Evolutionary conservation across 2,888 invertebrate genomes (phyloP).

Genomic region (Meiosimyza decipiens): DNA sequence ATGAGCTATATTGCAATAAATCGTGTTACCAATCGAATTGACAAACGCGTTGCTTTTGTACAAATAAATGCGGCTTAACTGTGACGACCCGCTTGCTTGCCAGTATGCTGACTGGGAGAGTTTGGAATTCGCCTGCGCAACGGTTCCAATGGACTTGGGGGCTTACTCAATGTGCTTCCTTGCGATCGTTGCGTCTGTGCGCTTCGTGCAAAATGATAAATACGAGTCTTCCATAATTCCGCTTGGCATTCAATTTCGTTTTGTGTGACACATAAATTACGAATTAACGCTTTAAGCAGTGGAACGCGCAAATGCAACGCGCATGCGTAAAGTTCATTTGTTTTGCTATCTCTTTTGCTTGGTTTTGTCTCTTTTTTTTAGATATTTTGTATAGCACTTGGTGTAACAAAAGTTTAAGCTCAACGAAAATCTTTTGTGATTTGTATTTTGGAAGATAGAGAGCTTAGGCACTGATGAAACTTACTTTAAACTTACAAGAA

Average conservation of each 20-base stretch:
- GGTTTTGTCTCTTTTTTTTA: constrained; percentile 7
- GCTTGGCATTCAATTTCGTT: constrained; percentile 66
- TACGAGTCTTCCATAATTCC: constrained; percentile 64
- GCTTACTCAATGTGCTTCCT: background rate
- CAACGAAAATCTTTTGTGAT: constrained; percentile 39
- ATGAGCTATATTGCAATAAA: constrained; percentile 56
- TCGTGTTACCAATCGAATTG: constrained; percentile 55
- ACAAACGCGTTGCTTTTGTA: constrained; percentile 53
- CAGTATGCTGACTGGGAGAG: background rate
- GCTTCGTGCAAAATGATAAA: constrained; percentile 62
- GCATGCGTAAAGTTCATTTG: background rate
- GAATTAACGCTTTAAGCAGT: constrained; percentile 67
- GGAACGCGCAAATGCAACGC: constrained; percentile 38
- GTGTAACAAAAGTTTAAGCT: constrained; percentile 43
- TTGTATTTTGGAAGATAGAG: constrained; percentile 44
- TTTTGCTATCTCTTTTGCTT: background rate
- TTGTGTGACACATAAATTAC: constrained; percentile 67
- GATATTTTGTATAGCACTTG: constrained; percentile 45
- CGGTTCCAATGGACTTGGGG: background rate
- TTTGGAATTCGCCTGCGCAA: background rate
- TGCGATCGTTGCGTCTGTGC: constrained; percentile 9
- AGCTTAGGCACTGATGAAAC: too few relatives aligned
- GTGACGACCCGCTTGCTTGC: constrained; percentile 9
- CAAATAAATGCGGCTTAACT: constrained; percentile 43
- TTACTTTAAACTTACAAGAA: too few relatives aligned